These are phyloP conservation scores for Ochropleura plecta DNA, from an alignment of 2,888 invertebrate species.

Conservation along the genomic window DNA sequence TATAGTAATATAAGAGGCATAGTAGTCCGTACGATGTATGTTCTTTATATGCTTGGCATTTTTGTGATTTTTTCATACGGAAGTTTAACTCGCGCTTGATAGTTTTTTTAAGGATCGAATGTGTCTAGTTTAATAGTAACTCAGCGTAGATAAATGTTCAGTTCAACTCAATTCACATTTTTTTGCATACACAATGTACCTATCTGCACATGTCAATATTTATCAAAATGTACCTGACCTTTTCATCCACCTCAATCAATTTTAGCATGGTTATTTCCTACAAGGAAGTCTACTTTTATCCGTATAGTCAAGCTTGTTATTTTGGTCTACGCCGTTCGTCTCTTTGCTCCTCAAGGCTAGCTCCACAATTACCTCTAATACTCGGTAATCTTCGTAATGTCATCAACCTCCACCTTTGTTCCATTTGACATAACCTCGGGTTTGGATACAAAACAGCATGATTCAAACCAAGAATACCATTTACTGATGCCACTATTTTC, in stretches of 20 bases:
- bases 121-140: conserved; percentile 1
- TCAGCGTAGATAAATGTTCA: background rate
- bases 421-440: conserved; percentile 24
- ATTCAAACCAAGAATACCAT: background rate
- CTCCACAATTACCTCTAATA: conserved; percentile 50
- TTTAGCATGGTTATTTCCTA: conserved; percentile 36
- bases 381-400: conserved; percentile 45
- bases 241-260: conserved; percentile 6
- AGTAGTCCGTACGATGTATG: no score
- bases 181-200: no score
- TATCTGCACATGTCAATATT: background rate
- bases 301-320: conserved; percentile 13
- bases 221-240: conserved; percentile 27
- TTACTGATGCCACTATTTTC: background rate
- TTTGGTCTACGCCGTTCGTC: conserved; percentile 1
- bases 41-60: no score
- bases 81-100: background rate
- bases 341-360: conserved; percentile 42
- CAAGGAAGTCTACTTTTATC: conserved; percentile 9
- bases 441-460: conserved; percentile 2
- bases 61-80: background rate
- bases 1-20: no score
- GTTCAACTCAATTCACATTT: background rate
- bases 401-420: conserved; percentile 55
- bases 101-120: background rate